Evolutionary conservation across 2,888 invertebrate genomes (phyloP).

Genomic region (Chalcosyrphus nemorum): DNA sequence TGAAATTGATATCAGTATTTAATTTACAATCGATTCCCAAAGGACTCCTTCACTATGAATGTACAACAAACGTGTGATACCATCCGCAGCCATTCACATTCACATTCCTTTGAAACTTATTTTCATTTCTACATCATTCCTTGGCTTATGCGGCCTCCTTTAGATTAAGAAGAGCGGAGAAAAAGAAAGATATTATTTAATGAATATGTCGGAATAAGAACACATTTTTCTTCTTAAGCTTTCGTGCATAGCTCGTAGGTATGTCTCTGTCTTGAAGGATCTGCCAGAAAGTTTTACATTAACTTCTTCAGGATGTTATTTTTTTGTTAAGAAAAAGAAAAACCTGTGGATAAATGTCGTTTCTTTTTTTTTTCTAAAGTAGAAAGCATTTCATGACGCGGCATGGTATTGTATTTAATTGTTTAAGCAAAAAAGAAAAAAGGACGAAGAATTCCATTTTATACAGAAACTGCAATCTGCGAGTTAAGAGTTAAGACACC

Average conservation of each 20-base stretch:
- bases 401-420: conserved; percentile 32
- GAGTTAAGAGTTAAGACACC: conserved; percentile 37
- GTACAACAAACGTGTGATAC: background rate
- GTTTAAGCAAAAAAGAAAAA: background rate
- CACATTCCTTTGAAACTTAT: background rate
- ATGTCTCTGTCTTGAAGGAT: conserved; percentile 14
- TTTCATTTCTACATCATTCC: background rate
- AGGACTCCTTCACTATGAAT: background rate
- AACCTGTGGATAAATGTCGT: conserved; percentile 6
- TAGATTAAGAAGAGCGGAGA: background rate
- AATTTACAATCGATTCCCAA: background rate
- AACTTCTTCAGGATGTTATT: conserved; percentile 37
- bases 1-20: background rate
- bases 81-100: background rate
- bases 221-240: background rate
- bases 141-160: background rate
- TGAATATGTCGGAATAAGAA: conserved; percentile 22
- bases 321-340: conserved; percentile 1
- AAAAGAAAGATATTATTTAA: conserved; percentile 12
- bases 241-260: conserved; percentile 12
- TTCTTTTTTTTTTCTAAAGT: no score
- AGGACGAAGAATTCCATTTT: conserved; percentile 1
- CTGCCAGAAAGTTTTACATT: conserved; percentile 35
- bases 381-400: conserved; percentile 2
- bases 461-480: conserved; percentile 20